phyloP scores from a whole-genome alignment of 2,888 invertebrate species.

The Athalia cordata region DNA sequence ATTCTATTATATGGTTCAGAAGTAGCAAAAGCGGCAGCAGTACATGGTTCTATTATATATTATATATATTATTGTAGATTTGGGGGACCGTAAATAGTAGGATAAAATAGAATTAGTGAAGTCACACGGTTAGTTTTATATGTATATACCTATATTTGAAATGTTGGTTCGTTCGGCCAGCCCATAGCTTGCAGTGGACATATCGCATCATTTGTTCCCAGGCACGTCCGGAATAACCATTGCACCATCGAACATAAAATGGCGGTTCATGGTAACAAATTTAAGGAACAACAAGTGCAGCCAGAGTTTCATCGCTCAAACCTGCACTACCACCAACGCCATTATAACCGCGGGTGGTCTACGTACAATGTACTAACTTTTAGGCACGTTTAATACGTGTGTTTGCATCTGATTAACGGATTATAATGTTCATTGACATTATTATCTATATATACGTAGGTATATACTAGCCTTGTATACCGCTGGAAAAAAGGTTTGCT shows the following conservation, averaged over 20 bases:
- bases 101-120: slow-evolving; percentile 29
- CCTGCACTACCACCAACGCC: too few species aligned
- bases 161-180: too few species aligned
- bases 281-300: not conserved
- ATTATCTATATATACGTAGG: not conserved
- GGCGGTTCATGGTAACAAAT: not conserved
- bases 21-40: too few species aligned
- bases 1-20: too few species aligned
- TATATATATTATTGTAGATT: too few species aligned
- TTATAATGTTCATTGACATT: not conserved
- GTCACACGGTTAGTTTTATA: slow-evolving; percentile 30
- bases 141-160: too few species aligned
- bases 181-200: not conserved
- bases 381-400: slow-evolving; percentile 16
- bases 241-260: not conserved
- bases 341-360: slow-evolving; percentile 1
- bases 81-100: slow-evolving; percentile 30
- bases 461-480: too few species aligned
- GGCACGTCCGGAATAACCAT: slow-evolving; percentile 13
- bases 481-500: too few species aligned
- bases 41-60: too few species aligned
- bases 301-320: not conserved
- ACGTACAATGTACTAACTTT: not conserved
- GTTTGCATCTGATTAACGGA: slow-evolving; percentile 45
- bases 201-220: not conserved